phyloP scores from a whole-genome alignment of 2,888 invertebrate genomes.

The Harpalus rufipes region DNA sequence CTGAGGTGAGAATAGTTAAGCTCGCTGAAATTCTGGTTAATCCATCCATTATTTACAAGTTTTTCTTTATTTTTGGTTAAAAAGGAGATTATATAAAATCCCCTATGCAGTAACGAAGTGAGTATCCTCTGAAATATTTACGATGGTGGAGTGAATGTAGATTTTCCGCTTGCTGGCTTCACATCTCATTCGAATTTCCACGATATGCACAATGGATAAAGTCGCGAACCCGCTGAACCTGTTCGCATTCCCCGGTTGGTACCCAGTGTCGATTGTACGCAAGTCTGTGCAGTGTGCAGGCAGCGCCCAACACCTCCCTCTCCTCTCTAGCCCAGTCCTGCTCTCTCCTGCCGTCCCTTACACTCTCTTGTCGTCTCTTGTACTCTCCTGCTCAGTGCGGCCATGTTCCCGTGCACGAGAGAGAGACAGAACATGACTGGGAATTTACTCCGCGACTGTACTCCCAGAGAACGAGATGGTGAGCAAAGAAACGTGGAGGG shows the following conservation, averaged over 20 bases:
- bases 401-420: slow-evolving; percentile 40
- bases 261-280: neutral
- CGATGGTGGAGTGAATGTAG: neutral
- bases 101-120: neutral
- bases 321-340: neutral
- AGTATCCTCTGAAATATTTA: neutral
- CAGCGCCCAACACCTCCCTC: slow-evolving; percentile 29
- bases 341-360: neutral
- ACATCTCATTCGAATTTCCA: slow-evolving; percentile 26
- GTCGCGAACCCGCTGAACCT: slow-evolving; percentile 60
- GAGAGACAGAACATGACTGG: slow-evolving; percentile 8
- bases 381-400: slow-evolving; percentile 20
- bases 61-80: neutral
- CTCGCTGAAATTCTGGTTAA: neutral
- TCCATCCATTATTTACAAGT: slow-evolving; percentile 1
- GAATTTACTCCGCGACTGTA: slow-evolving; percentile 35
- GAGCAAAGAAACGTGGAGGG: slow-evolving; percentile 1
- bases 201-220: slow-evolving; percentile 64
- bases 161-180: neutral
- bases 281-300: slow-evolving; percentile 34
- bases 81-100: neutral
- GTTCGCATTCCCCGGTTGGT: neutral
- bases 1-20: neutral
- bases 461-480: slow-evolving; percentile 23
- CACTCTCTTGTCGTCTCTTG: neutral